Evolutionary conservation across 2,113 vertebrate species (phyloP), one percentile per base, ranked within the genome.

Genomic region (Tetrax tetrax): DNA sequence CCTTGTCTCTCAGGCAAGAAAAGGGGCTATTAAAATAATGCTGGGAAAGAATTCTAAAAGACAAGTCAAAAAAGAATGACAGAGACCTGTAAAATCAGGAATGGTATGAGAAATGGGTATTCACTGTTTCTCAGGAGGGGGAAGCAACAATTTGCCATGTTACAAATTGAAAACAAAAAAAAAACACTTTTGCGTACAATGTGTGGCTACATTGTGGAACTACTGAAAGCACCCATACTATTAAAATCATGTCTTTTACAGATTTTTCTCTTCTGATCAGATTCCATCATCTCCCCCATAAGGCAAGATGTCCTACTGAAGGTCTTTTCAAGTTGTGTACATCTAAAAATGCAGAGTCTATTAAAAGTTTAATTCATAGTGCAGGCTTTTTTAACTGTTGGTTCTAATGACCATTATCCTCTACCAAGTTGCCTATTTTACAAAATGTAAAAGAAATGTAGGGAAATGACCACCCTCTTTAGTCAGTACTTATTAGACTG

Each of bases 321-420:
- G 8, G 11, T 57, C 23, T 63, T 76, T 66, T 68, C 27, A 87
- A 68, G 33, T 22, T 38, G 18, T 24, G n/a, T 11, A 81, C 1
- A 7, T 29, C 4, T 48, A 1, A 90, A 1, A 90, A 63, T 3
- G 31, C 10, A 35, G 13, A 0, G 0, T 24, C 31, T 7, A 14
- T 78, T 54, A n/a, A 24, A 88, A 69, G 27, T 60, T 82, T 64
- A 12, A 33, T 53, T 82, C 9, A 45, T 13, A 33, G 21, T 33
- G 37, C 12, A 50, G 31, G 5, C 16, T 28, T 68, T 90, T 80
- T 57, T 66, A 35, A 56, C 23, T 33, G 9, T 35, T 70, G 35
- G 16, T 51, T 35, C 51, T 80, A 43, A 83, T 1, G 7, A 13
- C 10, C 16, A 24, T n/a, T 38, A 56, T 20, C 17, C 23, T n/a